phyloP scores from a whole-genome alignment of 2,888 invertebrate genomes.

The Noctua comes region DNA sequence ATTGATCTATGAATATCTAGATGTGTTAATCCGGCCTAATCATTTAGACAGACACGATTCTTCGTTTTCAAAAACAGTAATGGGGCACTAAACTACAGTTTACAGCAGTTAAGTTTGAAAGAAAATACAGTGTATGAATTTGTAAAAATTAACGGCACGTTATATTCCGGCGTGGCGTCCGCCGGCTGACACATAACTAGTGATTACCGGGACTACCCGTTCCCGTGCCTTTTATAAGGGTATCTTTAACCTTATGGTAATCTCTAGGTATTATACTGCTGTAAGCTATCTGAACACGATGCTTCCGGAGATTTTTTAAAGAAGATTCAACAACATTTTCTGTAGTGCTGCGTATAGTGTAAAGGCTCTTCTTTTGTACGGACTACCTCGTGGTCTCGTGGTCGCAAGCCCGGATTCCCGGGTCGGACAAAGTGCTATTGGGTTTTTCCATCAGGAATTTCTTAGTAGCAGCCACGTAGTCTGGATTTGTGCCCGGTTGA shows the following conservation, averaged over 20 bases:
- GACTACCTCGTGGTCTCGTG: no score
- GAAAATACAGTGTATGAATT: conserved; percentile 24
- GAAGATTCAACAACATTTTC: not conserved
- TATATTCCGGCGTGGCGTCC: conserved; percentile 20
- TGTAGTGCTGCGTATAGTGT: not conserved
- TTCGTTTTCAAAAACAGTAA: not conserved
- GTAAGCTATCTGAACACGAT: conserved; percentile 19
- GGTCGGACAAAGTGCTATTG: not conserved
- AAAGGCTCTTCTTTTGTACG: not conserved
- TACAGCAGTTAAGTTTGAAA: not conserved
- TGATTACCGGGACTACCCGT: conserved; percentile 37
- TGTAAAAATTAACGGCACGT: conserved; percentile 24
- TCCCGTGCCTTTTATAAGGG: conserved; percentile 20
- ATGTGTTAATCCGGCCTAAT: not conserved
- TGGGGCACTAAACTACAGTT: not conserved
- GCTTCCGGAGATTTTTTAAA: not conserved
- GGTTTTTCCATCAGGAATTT: not conserved
- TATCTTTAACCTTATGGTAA: conserved; percentile 23
- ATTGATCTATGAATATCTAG: not conserved
- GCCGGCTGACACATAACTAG: conserved; percentile 56
- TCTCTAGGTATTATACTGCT: conserved; percentile 10
- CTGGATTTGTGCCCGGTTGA: not conserved
- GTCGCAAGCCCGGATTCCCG: not conserved
- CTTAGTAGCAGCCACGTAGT: not conserved
- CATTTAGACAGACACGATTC: not conserved